Conservation (phyloP, 2,113 vertebrate species). For the Tringa solitaria region DNA sequence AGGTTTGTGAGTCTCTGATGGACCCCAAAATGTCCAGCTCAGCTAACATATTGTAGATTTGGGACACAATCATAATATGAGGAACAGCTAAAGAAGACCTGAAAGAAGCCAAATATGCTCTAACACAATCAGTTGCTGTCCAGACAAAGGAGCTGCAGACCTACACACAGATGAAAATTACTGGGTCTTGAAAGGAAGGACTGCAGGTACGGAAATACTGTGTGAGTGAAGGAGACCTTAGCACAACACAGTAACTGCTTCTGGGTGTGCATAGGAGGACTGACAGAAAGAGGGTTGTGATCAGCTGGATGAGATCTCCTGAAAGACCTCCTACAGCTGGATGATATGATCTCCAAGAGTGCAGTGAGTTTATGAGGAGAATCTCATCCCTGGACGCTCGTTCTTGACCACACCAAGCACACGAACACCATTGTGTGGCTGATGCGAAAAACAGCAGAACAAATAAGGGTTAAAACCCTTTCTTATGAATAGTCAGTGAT, state of each 20-base stretch:
- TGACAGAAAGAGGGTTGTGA: neutral
- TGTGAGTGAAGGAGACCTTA: neutral
- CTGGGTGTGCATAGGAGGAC: neutral
- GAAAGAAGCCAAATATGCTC: neutral
- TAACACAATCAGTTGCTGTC: neutral
- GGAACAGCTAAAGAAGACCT: neutral
- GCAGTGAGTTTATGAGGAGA: neutral
- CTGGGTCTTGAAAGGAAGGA: neutral
- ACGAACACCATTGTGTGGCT: neutral
- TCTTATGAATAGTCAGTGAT: neutral
- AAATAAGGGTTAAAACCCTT: neutral
- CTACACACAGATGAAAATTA: neutral
- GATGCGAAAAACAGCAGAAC: neutral
- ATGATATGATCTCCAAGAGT: neutral
- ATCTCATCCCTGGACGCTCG: neutral
- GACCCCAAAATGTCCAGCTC: neutral
- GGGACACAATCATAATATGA: neutral
- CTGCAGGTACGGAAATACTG: neutral
- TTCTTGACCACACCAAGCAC: neutral
- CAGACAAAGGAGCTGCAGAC: neutral
- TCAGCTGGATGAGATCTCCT: neutral
- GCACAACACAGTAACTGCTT: neutral
- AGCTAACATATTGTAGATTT: neutral
- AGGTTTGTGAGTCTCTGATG: neutral
- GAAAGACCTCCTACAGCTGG: neutral